phyloP scores from a whole-genome alignment of 2,888 invertebrate species.

The Pyrocoelia pectoralis region DNA sequence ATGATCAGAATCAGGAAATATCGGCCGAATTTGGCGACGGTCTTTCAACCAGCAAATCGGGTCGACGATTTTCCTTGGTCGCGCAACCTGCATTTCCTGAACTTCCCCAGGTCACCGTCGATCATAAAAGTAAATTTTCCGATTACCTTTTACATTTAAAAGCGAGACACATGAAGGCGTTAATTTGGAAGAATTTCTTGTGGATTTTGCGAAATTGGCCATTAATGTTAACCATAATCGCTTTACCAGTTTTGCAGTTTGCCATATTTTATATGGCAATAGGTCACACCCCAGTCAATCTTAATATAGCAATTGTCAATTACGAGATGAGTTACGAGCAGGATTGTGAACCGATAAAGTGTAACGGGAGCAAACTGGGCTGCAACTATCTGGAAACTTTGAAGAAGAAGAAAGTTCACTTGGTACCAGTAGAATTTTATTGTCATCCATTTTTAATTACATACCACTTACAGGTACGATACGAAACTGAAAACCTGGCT shows the following conservation, averaged over 20 bases:
- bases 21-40: conserved; percentile 92
- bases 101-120: conserved; percentile 72
- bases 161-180: conserved; percentile 69
- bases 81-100: conserved; percentile 32
- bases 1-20: conserved; percentile 78
- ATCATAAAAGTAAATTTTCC: conserved; percentile 62
- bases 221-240: conserved; percentile 84
- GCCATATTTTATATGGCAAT: conserved; percentile 88
- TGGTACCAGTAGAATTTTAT: conserved; percentile 67
- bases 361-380: conserved; percentile 74
- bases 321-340: conserved; percentile 66
- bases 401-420: conserved; percentile 68
- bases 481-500: conserved; percentile 65
- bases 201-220: conserved; percentile 87
- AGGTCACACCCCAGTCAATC: conserved; percentile 81
- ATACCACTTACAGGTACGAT: conserved; percentile 61
- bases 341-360: conserved; percentile 75
- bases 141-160: conserved; percentile 57
- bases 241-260: conserved; percentile 86
- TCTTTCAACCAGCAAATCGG: conserved; percentile 77
- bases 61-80: conserved; percentile 45
- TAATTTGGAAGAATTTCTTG: conserved; percentile 88
- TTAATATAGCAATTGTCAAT: conserved; percentile 83
- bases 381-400: conserved; percentile 80
- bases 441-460: background rate